A percentile compares a stretch with the other conserved stretches of the same genome.
phyloP scores from a whole-genome alignment of 2,888 invertebrate genomes.

The Ichneumon xanthorius region DNA sequence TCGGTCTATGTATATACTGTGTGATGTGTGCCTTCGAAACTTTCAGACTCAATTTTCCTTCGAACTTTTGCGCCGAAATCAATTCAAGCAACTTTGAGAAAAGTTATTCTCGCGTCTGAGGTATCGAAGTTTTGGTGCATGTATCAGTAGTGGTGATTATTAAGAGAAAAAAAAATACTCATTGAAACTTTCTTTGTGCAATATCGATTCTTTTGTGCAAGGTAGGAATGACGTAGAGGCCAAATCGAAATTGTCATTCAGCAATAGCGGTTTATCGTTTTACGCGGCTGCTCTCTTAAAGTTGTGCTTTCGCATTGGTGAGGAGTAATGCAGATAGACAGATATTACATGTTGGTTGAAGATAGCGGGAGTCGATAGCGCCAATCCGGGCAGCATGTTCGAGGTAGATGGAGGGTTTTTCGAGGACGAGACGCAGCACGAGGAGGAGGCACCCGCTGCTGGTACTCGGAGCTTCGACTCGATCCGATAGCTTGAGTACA shows the following conservation, averaged over 20 bases:
- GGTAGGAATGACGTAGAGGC: background rate
- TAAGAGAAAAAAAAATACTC: background rate
- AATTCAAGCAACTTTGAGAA: slow-evolving; percentile 39
- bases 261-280: background rate
- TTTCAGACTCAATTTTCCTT: slow-evolving; percentile 49
- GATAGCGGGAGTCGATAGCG: background rate
- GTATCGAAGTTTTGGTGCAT: slow-evolving; percentile 35
- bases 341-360: background rate
- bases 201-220: background rate
- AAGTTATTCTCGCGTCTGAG: slow-evolving; percentile 37
- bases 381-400: background rate
- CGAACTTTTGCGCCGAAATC: slow-evolving; percentile 49
- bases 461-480: slow-evolving; percentile 44
- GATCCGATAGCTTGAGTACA: slow-evolving; percentile 69
- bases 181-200: background rate
- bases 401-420: slow-evolving; percentile 14
- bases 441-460: slow-evolving; percentile 14
- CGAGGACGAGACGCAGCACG: slow-evolving; percentile 43
- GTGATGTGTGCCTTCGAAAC: slow-evolving; percentile 32
- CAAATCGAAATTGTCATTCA: slow-evolving; percentile 5
- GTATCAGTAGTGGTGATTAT: background rate
- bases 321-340: background rate
- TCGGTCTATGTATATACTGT: slow-evolving; percentile 16
- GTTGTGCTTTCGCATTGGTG: background rate
- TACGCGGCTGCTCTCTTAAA: background rate